Base-by-base conservation (phyloP, 2,797 vertebrate genomes). In the Austrolebias charrua region DNA sequence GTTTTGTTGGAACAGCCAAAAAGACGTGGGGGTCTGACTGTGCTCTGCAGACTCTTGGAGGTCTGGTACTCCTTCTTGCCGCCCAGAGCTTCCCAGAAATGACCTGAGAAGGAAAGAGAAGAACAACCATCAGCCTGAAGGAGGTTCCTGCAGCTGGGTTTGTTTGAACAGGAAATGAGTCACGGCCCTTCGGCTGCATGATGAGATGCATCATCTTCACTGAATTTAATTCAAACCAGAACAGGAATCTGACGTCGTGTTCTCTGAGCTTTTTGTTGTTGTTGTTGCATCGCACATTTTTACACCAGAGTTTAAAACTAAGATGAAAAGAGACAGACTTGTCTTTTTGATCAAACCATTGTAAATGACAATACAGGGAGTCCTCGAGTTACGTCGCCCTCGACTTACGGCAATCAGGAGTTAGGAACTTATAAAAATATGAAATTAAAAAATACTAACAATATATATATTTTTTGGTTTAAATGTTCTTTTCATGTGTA, bases 1-100 rank as follows among this genome's bases (percentile, higher is more conserved):
- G 84, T 91, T 85, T 93, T 94, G 88, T 94, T 94, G 82, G 92
- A 93, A 85, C 93, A 94, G 72, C 93, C 93, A 6, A 93, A 94
- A 60, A 94, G 88, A 45, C 93, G 92, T 1, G 93, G 92, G 4
- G 86, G 73, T 3, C 82, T 87, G 35, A 85, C 19, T 19, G 54
- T 45, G 2, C 73, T 81, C 66, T 78, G 86, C 78, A 94, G 88
- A 76, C 79, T 83, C 76, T 84, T 88, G 49, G 92, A 93, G 10
- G 88, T 92, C 90, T 94, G 93, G 73, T 94, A 94, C 0, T 89
- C 82, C 65, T 88, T 91, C 85, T 93, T 94, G 9, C 93, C 93
- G 1, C 92, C 92, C 51, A 94, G 85, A 63, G 87, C 69, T 59
- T 85, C 69, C 93, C 93, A 94, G 82, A 94, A 93, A 0, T 63